Evolutionary conservation across 2,888 invertebrate genomes (phyloP).

Genomic region (Agriopis leucophaearia): DNA sequence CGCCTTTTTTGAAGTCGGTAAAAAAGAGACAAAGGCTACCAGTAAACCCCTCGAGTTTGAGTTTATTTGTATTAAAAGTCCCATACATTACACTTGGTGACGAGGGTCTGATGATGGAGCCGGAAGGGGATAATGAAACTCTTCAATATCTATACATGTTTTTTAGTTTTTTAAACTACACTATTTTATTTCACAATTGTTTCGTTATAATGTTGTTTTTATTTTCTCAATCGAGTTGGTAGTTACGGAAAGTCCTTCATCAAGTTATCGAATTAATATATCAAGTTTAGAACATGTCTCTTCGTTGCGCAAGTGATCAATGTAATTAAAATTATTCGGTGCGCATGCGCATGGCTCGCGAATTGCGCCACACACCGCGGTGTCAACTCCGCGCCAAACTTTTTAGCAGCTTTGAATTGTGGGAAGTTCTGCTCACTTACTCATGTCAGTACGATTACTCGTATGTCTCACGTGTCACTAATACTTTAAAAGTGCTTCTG

Average conservation of each 20-base stretch:
- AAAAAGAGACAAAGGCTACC: no score
- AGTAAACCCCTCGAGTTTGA: no score
- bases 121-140: no score
- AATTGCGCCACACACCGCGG: constrained; percentile 21
- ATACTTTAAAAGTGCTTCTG: no score
- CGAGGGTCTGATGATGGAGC: no score
- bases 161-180: no score
- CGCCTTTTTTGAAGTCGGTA: no score
- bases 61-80: no score
- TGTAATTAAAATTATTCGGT: constrained; percentile 33
- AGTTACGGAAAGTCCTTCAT: constrained; percentile 7
- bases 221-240: neutral
- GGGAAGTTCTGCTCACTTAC: neutral
- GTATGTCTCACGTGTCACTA: no score
- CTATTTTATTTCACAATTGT: no score
- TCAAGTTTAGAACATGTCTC: constrained; percentile 10
- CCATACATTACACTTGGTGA: no score
- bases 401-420: neutral
- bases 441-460: neutral
- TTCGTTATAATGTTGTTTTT: neutral
- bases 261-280: constrained; percentile 5
- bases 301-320: constrained; percentile 24
- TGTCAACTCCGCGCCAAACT: neutral
- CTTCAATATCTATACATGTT: no score
- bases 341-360: constrained; percentile 19